Evolutionary conservation across 2,797 vertebrate genomes (phyloP).

Genomic region (Hyperoplus lanceolatus): DNA sequence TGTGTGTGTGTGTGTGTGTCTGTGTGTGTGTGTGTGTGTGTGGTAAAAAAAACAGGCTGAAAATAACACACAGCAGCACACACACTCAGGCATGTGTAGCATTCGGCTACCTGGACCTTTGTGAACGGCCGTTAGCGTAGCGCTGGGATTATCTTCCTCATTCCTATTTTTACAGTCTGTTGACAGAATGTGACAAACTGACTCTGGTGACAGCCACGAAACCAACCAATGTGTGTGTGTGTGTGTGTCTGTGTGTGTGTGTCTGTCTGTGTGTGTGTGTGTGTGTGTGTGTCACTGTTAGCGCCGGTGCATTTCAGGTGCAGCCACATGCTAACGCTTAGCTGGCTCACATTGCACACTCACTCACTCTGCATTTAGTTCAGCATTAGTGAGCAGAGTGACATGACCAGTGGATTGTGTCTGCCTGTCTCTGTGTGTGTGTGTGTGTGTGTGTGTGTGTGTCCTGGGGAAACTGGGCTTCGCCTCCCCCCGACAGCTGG

Average conservation of each 20-base stretch:
- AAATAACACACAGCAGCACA: slow-evolving; percentile 36
- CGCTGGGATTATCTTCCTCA: slow-evolving; percentile 28
- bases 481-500: slow-evolving; percentile 84
- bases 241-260: too few species aligned
- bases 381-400: slow-evolving; percentile 10
- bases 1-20: too few species aligned
- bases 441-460: slow-evolving; percentile 31
- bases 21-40: too few species aligned
- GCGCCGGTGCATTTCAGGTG: neutral
- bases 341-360: slow-evolving; percentile 3
- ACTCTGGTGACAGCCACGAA: slow-evolving; percentile 43
- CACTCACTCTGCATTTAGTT: slow-evolving; percentile 26
- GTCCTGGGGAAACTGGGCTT: slow-evolving; percentile 81
- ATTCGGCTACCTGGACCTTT: slow-evolving; percentile 43
- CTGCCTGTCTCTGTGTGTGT: slow-evolving; percentile 14
- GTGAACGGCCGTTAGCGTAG: slow-evolving; percentile 37
- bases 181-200: slow-evolving; percentile 45
- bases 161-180: slow-evolving; percentile 65
- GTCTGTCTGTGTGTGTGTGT: too few species aligned
- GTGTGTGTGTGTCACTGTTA: too few species aligned
- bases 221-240: slow-evolving; percentile 17
- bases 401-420: slow-evolving; percentile 5
- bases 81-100: slow-evolving; percentile 5
- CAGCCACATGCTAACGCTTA: slow-evolving; percentile 6
- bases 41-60: slow-evolving; percentile 22